Evolutionary conservation across 1,140 invertebrate species (phyloP).

Genomic region (Zaprionus taronus): DNA sequence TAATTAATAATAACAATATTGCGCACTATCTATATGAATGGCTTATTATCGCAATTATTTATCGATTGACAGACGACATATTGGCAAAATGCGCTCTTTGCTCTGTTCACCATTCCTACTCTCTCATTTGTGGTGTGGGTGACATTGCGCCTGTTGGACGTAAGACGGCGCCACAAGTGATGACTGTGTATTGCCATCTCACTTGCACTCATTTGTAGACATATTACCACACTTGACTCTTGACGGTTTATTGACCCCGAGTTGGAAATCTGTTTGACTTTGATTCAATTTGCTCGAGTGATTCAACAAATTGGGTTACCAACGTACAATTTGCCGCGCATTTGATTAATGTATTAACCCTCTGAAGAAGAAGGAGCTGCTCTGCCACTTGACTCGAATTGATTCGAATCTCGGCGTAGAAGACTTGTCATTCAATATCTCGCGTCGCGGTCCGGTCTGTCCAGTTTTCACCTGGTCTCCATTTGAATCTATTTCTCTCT

Average conservation of each 20-base stretch:
- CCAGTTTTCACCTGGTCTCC: constrained; percentile 64
- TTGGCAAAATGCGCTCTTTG: neutral
- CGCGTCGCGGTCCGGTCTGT: constrained; percentile 45
- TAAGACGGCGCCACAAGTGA: constrained; percentile 4
- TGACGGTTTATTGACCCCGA: constrained; percentile 63
- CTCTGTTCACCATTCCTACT: neutral
- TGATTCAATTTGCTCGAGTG: constrained; percentile 45
- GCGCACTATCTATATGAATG: neutral
- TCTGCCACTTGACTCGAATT: constrained; percentile 20
- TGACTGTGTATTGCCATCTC: neutral
- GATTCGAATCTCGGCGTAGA: constrained; percentile 14
- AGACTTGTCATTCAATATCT: no score
- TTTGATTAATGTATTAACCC: constrained; percentile 71
- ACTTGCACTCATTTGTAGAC: constrained; percentile 6
- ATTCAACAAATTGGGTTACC: constrained; percentile 64
- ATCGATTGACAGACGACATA: constrained; percentile 3
- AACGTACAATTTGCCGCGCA: constrained; percentile 56
- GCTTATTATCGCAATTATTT: constrained; percentile 5
- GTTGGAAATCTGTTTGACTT: constrained; percentile 29
- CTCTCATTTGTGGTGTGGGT: neutral
- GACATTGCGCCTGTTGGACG: constrained; percentile 4
- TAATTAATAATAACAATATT: constrained; percentile 5
- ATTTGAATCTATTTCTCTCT: neutral
- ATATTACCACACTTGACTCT: constrained; percentile 31
- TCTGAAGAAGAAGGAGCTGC: constrained; percentile 12